phyloP scores from a whole-genome alignment of 2,888 invertebrate genomes.

The Eristalis arbustorum region DNA sequence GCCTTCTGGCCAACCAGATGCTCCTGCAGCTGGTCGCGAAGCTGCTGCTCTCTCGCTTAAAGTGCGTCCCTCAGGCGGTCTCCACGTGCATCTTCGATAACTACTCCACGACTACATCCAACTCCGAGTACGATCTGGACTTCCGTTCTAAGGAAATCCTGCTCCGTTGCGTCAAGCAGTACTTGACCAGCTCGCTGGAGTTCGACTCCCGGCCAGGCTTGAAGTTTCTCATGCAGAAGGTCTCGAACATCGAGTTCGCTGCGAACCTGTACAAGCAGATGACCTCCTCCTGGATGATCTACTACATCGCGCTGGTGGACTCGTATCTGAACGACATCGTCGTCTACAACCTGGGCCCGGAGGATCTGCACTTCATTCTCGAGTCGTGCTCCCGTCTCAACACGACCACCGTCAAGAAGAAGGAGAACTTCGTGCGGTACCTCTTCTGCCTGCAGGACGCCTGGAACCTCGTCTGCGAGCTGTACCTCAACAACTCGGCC shows the following conservation, averaged over 20 bases:
- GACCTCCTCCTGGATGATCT: constrained; percentile 94
- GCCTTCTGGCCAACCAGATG: constrained; percentile 95
- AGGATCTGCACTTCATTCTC: constrained; percentile 84
- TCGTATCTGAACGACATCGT: constrained; percentile 88
- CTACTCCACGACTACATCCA: constrained; percentile 80
- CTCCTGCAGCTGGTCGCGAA: constrained; percentile 94
- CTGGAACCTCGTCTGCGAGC: constrained; percentile 83
- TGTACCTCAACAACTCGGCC: constrained; percentile 81
- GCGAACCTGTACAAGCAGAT: constrained; percentile 96
- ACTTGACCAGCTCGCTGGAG: constrained; percentile 90
- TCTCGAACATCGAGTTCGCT: constrained; percentile 91
- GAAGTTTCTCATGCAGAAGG: constrained; percentile 96
- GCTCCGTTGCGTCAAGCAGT: constrained; percentile 89
- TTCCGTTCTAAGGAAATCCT: constrained; percentile 84
- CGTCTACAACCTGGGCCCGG: constrained; percentile 83
- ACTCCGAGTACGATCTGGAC: constrained; percentile 79
- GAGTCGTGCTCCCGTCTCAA: constrained; percentile 83
- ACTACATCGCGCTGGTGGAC: constrained; percentile 92
- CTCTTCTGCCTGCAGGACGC: constrained; percentile 84
- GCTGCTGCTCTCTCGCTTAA: constrained; percentile 89
- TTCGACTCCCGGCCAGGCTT: constrained; percentile 95
- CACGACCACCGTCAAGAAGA: constrained; percentile 81
- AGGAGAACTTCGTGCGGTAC: constrained; percentile 83
- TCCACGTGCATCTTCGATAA: constrained; percentile 80
- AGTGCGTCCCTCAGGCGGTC: constrained; percentile 83